Percentiles rank a stretch among this genome's conserved stretches.
phyloP scores from a whole-genome alignment of 2,888 invertebrate genomes.

The Epiblema foenella region DNA sequence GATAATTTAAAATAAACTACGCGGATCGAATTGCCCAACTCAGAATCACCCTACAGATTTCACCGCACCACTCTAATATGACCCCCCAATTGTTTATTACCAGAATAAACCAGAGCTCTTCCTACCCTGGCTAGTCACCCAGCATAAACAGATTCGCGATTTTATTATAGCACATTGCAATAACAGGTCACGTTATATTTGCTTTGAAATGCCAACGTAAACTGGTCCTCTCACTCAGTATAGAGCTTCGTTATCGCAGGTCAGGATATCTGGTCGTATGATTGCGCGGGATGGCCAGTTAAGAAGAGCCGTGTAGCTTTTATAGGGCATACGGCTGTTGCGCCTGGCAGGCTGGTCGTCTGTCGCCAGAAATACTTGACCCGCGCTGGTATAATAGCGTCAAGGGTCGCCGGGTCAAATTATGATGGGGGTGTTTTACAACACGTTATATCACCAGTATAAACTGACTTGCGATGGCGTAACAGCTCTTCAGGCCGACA shows the following conservation, averaged over 20 bases:
- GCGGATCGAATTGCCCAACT: conserved; percentile 45
- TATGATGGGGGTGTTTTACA: conserved; percentile 43
- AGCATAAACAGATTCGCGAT: conserved; percentile 29
- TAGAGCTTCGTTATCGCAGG: background rate
- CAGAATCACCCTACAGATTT: conserved; percentile 37
- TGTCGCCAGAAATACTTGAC: background rate
- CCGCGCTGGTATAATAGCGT: conserved; percentile 7
- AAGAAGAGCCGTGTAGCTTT: conserved; percentile 29
- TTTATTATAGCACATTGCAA: conserved; percentile 27
- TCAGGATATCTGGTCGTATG: conserved; percentile 21
- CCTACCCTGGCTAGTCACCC: conserved; percentile 4
- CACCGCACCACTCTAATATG: conserved; percentile 29
- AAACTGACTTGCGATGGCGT: background rate
- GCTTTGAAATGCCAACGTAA: conserved; percentile 24
- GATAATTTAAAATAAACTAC: conserved; percentile 47
- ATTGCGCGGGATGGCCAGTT: background rate
- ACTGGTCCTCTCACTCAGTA: conserved; percentile 9
- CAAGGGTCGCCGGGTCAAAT: conserved; percentile 26
- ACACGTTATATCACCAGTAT: conserved; percentile 18
- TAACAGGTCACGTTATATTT: conserved; percentile 33
- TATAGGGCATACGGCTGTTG: conserved; percentile 13
- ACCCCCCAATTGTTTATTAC: conserved; percentile 20
- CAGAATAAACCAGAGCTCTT: conserved; percentile 30
- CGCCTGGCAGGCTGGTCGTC: conserved; percentile 10
- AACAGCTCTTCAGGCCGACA: background rate